Conservation (phyloP, 2,797 vertebrate species). For the Menidia menidia region DNA sequence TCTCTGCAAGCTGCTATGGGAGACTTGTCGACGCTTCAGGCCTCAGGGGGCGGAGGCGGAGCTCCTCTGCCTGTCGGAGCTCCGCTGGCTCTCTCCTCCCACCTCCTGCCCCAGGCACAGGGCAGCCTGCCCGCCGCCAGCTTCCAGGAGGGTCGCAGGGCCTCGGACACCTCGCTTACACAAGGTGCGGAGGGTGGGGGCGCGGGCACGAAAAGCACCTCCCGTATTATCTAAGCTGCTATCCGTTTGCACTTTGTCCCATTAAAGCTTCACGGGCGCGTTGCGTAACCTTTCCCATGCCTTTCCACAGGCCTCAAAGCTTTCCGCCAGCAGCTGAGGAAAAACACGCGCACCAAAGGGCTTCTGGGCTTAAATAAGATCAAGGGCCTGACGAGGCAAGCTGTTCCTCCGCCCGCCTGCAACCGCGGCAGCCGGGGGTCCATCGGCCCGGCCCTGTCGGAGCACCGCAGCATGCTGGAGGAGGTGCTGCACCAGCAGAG, state of each 20-base stretch:
- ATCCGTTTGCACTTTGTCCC: conserved; percentile 17
- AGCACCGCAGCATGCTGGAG: conserved; percentile 89
- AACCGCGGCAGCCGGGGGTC: conserved; percentile 86
- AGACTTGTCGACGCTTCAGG: conserved; percentile 81
- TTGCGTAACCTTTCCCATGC: conserved; percentile 54
- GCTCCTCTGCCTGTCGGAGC: conserved; percentile 78
- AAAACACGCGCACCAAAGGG: conserved; percentile 91
- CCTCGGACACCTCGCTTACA: conserved; percentile 95
- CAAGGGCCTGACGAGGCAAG: conserved; percentile 92
- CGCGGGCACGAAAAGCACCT: conserved; percentile 1
- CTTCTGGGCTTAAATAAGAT: conserved; percentile 96
- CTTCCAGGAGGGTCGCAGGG: conserved; percentile 95
- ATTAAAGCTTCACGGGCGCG: conserved; percentile 30
- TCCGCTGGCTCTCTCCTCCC: conserved; percentile 87
- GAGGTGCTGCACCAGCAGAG: conserved; percentile 94
- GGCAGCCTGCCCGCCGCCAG: conserved; percentile 83
- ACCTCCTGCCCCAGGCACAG: conserved; percentile 87
- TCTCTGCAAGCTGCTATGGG: conserved; percentile 70
- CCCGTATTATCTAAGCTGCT: neutral
- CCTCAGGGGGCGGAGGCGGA: conserved; percentile 73
- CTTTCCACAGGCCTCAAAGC: conserved; percentile 90
- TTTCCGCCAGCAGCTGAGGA: conserved; percentile 95
- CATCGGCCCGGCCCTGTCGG: conserved; percentile 82
- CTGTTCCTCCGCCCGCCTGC: conserved; percentile 85
- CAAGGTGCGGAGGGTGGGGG: conserved; percentile 85